Evolutionary conservation across 2,888 invertebrate species (phyloP).

Genomic region (Yponomeuta malinellus): DNA sequence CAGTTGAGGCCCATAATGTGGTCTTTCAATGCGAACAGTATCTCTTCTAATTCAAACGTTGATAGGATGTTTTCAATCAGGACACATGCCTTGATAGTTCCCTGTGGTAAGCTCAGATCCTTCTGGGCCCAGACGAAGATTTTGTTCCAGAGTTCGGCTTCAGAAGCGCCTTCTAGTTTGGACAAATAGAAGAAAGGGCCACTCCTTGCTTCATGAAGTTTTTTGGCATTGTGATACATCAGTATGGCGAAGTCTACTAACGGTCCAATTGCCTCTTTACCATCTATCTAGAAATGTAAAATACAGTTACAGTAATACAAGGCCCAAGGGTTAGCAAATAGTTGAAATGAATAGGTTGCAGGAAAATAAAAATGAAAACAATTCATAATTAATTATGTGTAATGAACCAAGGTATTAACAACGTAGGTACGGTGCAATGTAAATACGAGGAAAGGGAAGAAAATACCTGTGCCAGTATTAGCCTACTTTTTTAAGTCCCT

Average conservation of each 20-base stretch:
- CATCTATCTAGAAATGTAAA: slow-evolving; percentile 62
- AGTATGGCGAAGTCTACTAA: slow-evolving; percentile 82
- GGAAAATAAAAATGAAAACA: too few relatives aligned
- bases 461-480: too few relatives aligned
- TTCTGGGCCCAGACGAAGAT: slow-evolving; percentile 79
- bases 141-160: slow-evolving; percentile 81
- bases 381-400: too few relatives aligned
- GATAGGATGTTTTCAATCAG: slow-evolving; percentile 83
- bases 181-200: slow-evolving; percentile 85
- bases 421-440: too few relatives aligned
- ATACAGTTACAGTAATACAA: not conserved
- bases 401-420: too few relatives aligned
- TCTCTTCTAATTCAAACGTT: slow-evolving; percentile 81
- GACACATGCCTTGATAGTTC: slow-evolving; percentile 82
- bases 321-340: too few relatives aligned
- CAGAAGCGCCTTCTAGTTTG: slow-evolving; percentile 78
- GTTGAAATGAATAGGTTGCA: too few relatives aligned
- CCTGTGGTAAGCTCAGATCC: slow-evolving; percentile 71
- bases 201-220: slow-evolving; percentile 67
- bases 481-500: too few relatives aligned
- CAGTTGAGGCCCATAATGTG: slow-evolving; percentile 83
- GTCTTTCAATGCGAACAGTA: slow-evolving; percentile 78
- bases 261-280: slow-evolving; percentile 78
- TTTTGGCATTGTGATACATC: slow-evolving; percentile 78
- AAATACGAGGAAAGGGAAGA: too few relatives aligned